phyloP scores from a whole-genome alignment of 2,888 invertebrate genomes.

The Liodrosophila aerea region DNA sequence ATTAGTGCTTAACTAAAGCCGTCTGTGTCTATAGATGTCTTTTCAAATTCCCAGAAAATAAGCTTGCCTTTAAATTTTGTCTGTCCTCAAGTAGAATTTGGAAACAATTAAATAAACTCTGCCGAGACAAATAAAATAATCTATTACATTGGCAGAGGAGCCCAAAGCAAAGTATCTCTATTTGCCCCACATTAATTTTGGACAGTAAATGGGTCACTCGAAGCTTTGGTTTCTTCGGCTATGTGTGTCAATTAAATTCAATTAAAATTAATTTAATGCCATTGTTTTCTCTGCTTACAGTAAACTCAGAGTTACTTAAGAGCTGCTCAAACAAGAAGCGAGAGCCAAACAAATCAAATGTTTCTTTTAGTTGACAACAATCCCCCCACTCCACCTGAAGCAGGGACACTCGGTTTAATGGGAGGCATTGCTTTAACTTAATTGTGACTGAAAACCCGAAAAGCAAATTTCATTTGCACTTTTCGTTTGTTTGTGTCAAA shows the following conservation, averaged over 20 bases:
- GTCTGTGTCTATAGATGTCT: too few relatives aligned
- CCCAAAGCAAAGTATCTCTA: neutral
- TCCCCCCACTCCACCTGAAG: conserved; percentile 23
- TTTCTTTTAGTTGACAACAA: conserved; percentile 1
- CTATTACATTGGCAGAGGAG: conserved; percentile 7
- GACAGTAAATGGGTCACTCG: conserved; percentile 25
- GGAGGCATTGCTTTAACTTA: neutral
- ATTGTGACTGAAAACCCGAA: conserved; percentile 29
- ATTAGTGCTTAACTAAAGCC: too few relatives aligned
- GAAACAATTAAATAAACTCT: neutral
- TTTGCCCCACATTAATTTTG: conserved; percentile 7
- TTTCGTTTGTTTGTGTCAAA: conserved; percentile 21
- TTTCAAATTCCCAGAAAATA: too few relatives aligned
- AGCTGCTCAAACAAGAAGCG: conserved; percentile 14
- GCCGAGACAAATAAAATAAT: conserved; percentile 6
- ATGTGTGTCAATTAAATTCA: conserved; percentile 65
- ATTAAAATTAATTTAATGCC: conserved; percentile 70
- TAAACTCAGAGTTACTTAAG: conserved; percentile 34
- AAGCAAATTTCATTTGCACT: conserved; percentile 67
- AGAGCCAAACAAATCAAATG: conserved; percentile 22
- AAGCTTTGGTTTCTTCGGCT: conserved; percentile 13
- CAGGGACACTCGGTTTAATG: conserved; percentile 25
- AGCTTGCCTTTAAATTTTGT: too few relatives aligned
- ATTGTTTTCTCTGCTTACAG: conserved; percentile 23
- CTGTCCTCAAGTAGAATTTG: too few relatives aligned